These are phyloP conservation scores for Ibidorhyncha struthersii DNA, from an alignment of 2,113 vertebrate genomes.

Conservation along the genomic window DNA sequence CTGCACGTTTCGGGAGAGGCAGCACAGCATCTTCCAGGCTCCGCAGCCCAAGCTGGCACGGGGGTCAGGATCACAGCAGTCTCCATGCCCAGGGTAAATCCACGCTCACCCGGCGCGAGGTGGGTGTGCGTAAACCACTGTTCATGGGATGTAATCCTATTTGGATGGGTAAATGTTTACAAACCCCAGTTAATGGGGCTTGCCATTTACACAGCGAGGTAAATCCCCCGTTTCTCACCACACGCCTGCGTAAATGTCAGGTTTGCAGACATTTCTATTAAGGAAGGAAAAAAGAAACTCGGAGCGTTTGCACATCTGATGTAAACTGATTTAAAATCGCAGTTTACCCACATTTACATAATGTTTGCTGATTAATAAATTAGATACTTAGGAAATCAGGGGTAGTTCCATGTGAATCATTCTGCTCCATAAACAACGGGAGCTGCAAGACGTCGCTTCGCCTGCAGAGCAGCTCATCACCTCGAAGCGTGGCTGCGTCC, in stretches of 20 bases:
- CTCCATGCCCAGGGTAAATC: neutral
- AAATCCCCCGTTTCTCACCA: slow-evolving; percentile 3
- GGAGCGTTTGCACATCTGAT: slow-evolving; percentile 47
- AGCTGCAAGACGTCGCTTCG: neutral
- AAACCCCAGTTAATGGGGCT: neutral
- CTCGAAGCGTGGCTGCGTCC: rapidly evolving
- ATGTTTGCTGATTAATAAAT: slow-evolving; percentile 75
- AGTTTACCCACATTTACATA: slow-evolving; percentile 72
- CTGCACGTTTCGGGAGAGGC: neutral
- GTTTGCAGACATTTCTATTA: slow-evolving; percentile 58
- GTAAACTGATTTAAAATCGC: slow-evolving; percentile 59
- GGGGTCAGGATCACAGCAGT: rapidly evolving
- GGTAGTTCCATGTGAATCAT: slow-evolving; percentile 45
- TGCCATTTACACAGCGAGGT: slow-evolving; percentile 46
- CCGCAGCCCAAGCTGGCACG: rapidly evolving
- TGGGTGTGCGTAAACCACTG: neutral
- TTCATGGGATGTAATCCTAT: neutral
- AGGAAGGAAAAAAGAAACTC: neutral
- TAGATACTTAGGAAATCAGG: slow-evolving; percentile 66
- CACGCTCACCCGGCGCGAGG: rapidly evolving
- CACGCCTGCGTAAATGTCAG: slow-evolving; percentile 1
- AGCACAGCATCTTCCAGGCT: neutral
- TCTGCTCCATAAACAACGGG: slow-evolving; percentile 31
- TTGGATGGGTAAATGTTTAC: slow-evolving; percentile 32
- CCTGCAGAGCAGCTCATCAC: neutral